A percentile compares a stretch with the other conserved stretches of the same genome.
phyloP scores from a whole-genome alignment of 2,113 vertebrate species.

The Corapipo altera region DNA sequence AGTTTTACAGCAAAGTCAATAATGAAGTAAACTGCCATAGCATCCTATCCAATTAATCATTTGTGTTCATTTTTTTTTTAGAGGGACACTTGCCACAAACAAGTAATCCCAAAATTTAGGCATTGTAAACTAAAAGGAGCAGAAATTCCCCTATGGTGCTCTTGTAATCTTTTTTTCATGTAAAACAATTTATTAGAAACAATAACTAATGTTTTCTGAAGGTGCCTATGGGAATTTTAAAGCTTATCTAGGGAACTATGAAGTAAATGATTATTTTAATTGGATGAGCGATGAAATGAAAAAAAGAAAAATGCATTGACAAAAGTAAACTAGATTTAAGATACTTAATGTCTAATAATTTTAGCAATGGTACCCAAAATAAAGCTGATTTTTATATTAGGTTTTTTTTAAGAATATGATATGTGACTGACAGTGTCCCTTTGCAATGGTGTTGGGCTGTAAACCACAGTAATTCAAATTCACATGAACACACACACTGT shows the following conservation, averaged over 20 bases:
- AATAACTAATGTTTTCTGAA: constrained; percentile 38
- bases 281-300: background rate
- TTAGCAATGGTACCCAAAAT: background rate
- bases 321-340: background rate
- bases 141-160: background rate
- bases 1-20: constrained; percentile 33
- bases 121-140: background rate
- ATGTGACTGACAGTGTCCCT: constrained; percentile 27
- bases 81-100: background rate
- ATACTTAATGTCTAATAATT: background rate
- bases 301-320: background rate
- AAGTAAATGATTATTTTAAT: constrained; percentile 1
- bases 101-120: background rate
- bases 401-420: background rate
- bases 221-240: background rate
- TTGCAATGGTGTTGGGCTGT: constrained; percentile 29
- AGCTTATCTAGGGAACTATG: background rate
- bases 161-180: background rate
- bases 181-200: background rate
- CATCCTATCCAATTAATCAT: background rate
- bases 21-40: background rate
- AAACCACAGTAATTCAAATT: constrained; percentile 15
- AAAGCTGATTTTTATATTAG: background rate
- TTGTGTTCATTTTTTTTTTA: background rate
- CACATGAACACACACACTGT: background rate